A percentile compares a stretch with the other conserved stretches of the same genome.
Conservation (phyloP, 2,888 invertebrate species). For the Melanotus villosus region DNA sequence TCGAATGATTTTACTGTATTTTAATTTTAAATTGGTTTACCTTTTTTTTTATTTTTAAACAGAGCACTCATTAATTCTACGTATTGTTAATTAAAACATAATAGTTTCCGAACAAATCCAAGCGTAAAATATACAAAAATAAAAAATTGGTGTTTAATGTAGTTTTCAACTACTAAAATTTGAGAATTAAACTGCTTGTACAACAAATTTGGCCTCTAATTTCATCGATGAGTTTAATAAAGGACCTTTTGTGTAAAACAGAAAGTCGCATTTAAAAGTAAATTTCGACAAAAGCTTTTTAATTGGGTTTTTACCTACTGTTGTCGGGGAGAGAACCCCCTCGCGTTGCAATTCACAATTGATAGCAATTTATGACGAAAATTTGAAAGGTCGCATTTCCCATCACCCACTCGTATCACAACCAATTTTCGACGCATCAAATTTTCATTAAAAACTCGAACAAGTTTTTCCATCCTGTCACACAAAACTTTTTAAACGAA, state of each 20-base stretch:
- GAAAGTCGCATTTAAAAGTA: constrained; percentile 26
- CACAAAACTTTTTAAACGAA: constrained; percentile 31
- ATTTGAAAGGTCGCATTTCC: constrained; percentile 34
- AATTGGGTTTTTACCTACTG: constrained; percentile 23
- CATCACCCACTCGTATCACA: constrained; percentile 36
- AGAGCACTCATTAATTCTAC: background rate
- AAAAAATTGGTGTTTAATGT: no score
- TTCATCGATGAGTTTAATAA: constrained; percentile 5
- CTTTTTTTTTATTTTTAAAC: background rate
- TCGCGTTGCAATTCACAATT: constrained; percentile 19
- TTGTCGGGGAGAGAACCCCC: background rate
- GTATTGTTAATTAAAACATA: no score
- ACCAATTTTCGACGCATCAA: constrained; percentile 40
- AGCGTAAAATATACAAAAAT: no score
- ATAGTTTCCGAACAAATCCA: no score
- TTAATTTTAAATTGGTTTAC: constrained; percentile 10
- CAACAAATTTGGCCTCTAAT: no score
- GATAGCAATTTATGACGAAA: constrained; percentile 34
- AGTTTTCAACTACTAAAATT: no score
- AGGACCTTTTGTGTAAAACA: constrained; percentile 13
- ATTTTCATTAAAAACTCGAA: constrained; percentile 39
- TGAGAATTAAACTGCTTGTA: no score
- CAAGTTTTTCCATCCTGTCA: constrained; percentile 36
- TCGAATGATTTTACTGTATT: constrained; percentile 15
- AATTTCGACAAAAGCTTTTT: constrained; percentile 24